Percentiles rank a stretch among this genome's conserved stretches.
These are phyloP conservation scores for Huso huso DNA, from an alignment of 2,797 vertebrate genomes.

Conservation along the genomic window DNA sequence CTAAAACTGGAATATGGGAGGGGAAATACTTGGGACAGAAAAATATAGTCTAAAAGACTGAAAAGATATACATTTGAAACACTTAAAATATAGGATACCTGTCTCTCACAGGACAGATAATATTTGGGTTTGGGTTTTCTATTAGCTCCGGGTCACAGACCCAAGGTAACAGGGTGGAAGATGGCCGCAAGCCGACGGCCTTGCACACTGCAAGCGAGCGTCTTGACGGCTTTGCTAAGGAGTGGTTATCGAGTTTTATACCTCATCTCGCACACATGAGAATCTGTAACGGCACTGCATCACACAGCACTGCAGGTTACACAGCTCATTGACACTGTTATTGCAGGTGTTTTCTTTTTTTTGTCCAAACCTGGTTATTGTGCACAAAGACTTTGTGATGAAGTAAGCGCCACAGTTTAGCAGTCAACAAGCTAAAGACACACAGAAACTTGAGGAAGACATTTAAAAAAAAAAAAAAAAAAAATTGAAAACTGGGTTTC, in stretches of 20 bases:
- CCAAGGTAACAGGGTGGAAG: background rate
- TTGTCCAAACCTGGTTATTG: no score
- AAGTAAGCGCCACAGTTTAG: slow-evolving; percentile 38
- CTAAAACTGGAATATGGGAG: background rate
- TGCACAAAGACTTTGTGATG: background rate
- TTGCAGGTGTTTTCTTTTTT: no score
- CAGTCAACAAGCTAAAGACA: slow-evolving; percentile 30
- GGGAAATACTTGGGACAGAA: background rate
- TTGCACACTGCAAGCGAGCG: no score
- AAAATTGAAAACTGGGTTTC: background rate
- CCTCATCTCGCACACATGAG: no score
- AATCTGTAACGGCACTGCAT: no score
- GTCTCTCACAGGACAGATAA: background rate
- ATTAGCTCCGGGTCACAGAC: no score
- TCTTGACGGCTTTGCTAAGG: no score
- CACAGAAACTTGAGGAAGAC: slow-evolving; percentile 19
- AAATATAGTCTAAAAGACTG: background rate
- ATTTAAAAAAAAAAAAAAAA: background rate
- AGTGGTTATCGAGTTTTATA: no score
- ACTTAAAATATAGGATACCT: background rate
- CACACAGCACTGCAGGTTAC: no score
- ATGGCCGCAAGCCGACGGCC: no score
- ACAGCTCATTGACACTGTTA: no score
- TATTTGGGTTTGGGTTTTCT: background rate
- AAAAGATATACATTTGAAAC: background rate